These are phyloP conservation scores for Dastarcus helophoroides DNA, from an alignment of 2,888 invertebrate genomes.

Conservation along the genomic window DNA sequence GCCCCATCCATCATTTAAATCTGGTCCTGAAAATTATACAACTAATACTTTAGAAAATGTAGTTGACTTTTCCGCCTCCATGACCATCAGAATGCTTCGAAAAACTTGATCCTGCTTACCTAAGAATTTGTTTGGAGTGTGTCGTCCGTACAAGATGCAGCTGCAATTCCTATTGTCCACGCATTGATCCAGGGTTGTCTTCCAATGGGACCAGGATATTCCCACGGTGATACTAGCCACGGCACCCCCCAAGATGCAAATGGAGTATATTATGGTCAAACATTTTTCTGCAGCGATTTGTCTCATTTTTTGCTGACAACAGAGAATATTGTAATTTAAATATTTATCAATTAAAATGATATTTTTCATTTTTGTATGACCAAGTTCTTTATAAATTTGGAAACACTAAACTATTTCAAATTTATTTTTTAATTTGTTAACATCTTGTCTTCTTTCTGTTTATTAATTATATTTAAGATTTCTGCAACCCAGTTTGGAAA, in stretches of 20 bases:
- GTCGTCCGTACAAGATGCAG: constrained; percentile 53
- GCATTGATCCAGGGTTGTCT: constrained; percentile 53
- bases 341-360: no score
- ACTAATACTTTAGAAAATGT: neutral
- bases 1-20: no score
- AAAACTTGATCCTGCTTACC: constrained; percentile 22
- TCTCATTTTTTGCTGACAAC: constrained; percentile 8
- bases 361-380: no score
- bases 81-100: neutral
- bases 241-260: constrained; percentile 26
- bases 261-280: constrained; percentile 26
- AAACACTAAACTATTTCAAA: no score
- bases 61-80: neutral
- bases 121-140: constrained; percentile 48
- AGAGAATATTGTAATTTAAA: no score
- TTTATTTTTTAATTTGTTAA: no score
- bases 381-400: no score
- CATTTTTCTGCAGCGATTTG: constrained; percentile 24
- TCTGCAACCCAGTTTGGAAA: no score
- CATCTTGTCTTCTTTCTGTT: no score
- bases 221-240: constrained; percentile 41
- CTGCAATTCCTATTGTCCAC: constrained; percentile 54
- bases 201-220: constrained; percentile 59
- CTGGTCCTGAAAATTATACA: no score
- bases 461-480: no score